Evolutionary conservation across 2,113 vertebrate species (phyloP).

Genomic region (Arenaria interpres): DNA sequence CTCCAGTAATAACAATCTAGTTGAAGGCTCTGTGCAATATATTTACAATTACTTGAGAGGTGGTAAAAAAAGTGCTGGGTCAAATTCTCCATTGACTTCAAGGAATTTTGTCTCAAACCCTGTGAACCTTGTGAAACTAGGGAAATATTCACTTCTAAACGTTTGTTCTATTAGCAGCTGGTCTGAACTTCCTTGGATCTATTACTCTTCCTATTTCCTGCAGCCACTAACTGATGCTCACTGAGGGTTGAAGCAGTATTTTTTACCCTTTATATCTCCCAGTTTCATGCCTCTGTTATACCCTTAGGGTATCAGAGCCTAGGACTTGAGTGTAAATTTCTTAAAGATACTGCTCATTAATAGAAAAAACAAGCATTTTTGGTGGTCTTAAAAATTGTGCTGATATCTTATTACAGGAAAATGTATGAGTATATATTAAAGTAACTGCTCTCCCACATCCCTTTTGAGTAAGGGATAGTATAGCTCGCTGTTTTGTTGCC

Average conservation of each 20-base stretch:
- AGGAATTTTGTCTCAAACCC: not conserved
- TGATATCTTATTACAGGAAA: conserved; percentile 59
- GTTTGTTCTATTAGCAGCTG: not conserved
- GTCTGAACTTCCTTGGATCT: not conserved
- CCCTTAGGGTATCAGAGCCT: not conserved
- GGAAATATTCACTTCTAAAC: not conserved
- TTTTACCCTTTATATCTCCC: not conserved
- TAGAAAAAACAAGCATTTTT: conserved; percentile 32
- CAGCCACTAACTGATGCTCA: not conserved
- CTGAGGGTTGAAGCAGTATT: not conserved
- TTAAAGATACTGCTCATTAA: conserved; percentile 47
- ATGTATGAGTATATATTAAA: conserved; percentile 36
- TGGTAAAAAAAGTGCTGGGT: not conserved
- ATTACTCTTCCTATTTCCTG: not conserved
- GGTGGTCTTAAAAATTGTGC: conserved; percentile 34
- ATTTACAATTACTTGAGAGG: not conserved
- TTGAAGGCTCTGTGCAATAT: not conserved
- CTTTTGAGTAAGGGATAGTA: conserved; percentile 40
- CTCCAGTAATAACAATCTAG: conserved; percentile 8
- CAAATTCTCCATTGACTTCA: not conserved
- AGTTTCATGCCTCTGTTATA: not conserved
- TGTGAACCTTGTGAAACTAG: not conserved
- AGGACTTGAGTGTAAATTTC: conserved; percentile 21
- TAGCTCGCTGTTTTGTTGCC: conserved; percentile 45
- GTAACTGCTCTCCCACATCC: conserved; percentile 54